Percentiles rank a stretch among this genome's conserved stretches.
These are phyloP conservation scores for Temnothorax curvispinosus DNA, from an alignment of 1,140 invertebrate species.

Conservation along the genomic window DNA sequence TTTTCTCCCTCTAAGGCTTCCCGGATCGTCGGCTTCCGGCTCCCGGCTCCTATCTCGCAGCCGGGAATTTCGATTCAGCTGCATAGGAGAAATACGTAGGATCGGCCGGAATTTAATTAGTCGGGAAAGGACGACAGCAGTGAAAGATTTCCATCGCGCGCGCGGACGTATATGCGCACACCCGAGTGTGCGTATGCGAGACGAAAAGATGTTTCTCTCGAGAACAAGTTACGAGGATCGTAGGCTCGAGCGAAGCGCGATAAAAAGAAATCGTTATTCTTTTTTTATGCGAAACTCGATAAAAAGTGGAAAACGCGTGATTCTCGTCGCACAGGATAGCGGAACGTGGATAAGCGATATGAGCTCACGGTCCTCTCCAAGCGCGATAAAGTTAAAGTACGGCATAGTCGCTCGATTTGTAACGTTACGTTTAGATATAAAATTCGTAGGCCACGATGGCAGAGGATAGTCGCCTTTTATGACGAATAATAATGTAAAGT, in stretches of 20 bases:
- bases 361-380: not conserved
- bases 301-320: constrained; percentile 22
- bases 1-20: constrained; percentile 30
- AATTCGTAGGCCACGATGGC: not conserved
- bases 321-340: constrained; percentile 2
- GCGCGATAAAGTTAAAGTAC: constrained; percentile 32
- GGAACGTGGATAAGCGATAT: constrained; percentile 23
- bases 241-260: constrained; percentile 25
- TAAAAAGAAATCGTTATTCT: constrained; percentile 32
- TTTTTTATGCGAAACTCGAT: constrained; percentile 40
- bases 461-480: not conserved
- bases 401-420: constrained; percentile 30
- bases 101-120: constrained; percentile 76
- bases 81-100: constrained; percentile 65
- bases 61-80: constrained; percentile 67
- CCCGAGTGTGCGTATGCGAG: not conserved
- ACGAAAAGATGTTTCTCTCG: constrained; percentile 33
- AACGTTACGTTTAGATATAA: constrained; percentile 9
- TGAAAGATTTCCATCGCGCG: constrained; percentile 47
- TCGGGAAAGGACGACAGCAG: constrained; percentile 25
- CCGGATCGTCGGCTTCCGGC: not conserved
- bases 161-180: not conserved
- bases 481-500: constrained; percentile 26
- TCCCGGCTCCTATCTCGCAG: not conserved
- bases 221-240: not conserved